A percentile compares a stretch with the other conserved stretches of the same genome.
Conservation (phyloP, 1,140 invertebrate species). For the Cyrtorhinus lividipennis region DNA sequence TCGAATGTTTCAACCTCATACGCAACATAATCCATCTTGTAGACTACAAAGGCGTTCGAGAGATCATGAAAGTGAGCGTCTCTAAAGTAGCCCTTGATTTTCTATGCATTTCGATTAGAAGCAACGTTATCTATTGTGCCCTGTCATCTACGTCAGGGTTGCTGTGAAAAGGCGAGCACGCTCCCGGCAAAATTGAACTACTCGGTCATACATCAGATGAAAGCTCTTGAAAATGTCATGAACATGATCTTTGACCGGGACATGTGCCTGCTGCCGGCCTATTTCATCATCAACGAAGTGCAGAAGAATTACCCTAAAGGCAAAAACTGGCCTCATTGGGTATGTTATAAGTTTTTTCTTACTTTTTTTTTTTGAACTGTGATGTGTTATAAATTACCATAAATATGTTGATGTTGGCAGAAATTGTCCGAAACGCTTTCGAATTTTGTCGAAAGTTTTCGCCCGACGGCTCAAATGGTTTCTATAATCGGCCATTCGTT, state of each 20-base stretch:
- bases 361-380: background rate
- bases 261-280: conserved; percentile 78
- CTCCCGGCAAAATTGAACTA: conserved; percentile 60
- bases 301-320: conserved; percentile 67
- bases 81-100: too few relatives aligned
- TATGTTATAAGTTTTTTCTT: too few relatives aligned
- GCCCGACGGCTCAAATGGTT: conserved; percentile 85
- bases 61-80: conserved; percentile 71
- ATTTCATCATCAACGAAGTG: conserved; percentile 90
- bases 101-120: too few relatives aligned
- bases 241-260: conserved; percentile 85
- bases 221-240: conserved; percentile 63
- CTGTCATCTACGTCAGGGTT: conserved; percentile 39
- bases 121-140: too few relatives aligned
- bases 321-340: conserved; percentile 79
- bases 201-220: conserved; percentile 62
- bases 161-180: conserved; percentile 70
- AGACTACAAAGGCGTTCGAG: conserved; percentile 86
- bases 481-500: conserved; percentile 77
- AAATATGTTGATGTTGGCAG: too few relatives aligned
- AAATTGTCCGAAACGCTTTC: conserved; percentile 71
- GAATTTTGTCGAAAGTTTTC: conserved; percentile 82
- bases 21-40: conserved; percentile 74
- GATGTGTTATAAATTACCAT: too few relatives aligned
- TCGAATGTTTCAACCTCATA: conserved; percentile 71